Evolutionary conservation across 2,113 vertebrate species (phyloP), one percentile per base, ranked within the genome.

Genomic region (Ia io): DNA sequence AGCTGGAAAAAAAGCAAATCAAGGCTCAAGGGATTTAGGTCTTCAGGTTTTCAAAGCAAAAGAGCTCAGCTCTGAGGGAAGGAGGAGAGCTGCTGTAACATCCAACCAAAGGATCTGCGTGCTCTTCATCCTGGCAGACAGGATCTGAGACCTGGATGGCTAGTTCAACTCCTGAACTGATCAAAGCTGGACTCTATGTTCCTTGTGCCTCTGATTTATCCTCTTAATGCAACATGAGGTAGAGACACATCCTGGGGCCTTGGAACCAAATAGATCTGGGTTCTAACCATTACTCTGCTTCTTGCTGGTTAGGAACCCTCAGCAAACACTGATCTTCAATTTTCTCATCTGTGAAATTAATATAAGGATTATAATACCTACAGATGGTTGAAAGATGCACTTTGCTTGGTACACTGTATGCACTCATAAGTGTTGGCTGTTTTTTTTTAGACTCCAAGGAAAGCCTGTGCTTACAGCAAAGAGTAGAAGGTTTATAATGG

Each of bases 11-110:
- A 82, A 94, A 80, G 88, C 73, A 65, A 84, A 83, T 25, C n/a
- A 10, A 56, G 65, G 67, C 67, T 95, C 42, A 32, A 85, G 74
- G 51, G 91, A 82, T 95, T 88, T 63, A 88, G 51, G 73, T 92
- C 67, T 90, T 87, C 7, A 4, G 35, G 18, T 32, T 56, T 70
- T 85, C 94, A 86, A 74, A 95, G 47, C 22, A 61, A 49, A 84
- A 79, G 61, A n/a, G 32, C 40, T 85, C 42, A 84, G 63, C 47
- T 79, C 85, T 65, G 35, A 59, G 63, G 25, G 22, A 51, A 73
- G 6, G n/a, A 53, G 30, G 74, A 47, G 74, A 44, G 23, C 71
- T 67, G 44, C n/a, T 44, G 9, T 10, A 80, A 67, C 17, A 92
- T 59, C 30, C 80, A 59, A 6, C 4, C 56, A 13, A 67, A 51